Percentiles rank a stretch among this genome's conserved stretches.
Evolutionary conservation across 2,797 vertebrate genomes (phyloP).

Genomic region (Pogoniulus pusillus): DNA sequence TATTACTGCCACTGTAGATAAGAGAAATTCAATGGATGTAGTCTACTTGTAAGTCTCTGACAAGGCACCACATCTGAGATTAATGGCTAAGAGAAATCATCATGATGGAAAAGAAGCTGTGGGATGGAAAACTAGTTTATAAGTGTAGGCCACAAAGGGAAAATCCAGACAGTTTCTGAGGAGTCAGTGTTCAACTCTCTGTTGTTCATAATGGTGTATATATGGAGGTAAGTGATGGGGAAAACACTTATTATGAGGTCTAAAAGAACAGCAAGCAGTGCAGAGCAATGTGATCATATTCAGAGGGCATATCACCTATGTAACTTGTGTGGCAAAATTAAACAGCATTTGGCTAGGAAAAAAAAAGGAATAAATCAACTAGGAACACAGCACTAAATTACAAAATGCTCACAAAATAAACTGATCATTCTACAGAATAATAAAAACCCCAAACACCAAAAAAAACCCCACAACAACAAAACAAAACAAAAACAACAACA

Average conservation of each 20-base stretch:
- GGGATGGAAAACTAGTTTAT: neutral
- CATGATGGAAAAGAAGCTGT: neutral
- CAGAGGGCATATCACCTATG: neutral
- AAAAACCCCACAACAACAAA: too few relatives aligned
- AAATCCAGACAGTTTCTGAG: neutral
- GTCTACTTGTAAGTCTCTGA: neutral
- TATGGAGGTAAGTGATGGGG: neutral
- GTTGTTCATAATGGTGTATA: neutral
- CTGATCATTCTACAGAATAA: neutral
- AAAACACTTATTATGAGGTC: neutral
- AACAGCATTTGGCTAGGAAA: neutral
- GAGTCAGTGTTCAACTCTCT: neutral
- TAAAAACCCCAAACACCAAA: neutral
- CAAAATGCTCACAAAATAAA: neutral
- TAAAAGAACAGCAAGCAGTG: neutral
- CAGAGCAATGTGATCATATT: neutral
- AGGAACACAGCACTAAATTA: neutral
- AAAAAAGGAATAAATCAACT: neutral
- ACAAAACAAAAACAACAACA: too few relatives aligned
- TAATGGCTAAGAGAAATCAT: constrained; percentile 13
- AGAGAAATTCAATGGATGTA: neutral
- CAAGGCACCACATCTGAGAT: neutral
- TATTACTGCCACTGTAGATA: constrained; percentile 16
- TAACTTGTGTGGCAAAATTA: neutral
- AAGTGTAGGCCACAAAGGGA: neutral